phyloP scores from a whole-genome alignment of 2,113 vertebrate species.

The Brachionichthys hirsutus region DNA sequence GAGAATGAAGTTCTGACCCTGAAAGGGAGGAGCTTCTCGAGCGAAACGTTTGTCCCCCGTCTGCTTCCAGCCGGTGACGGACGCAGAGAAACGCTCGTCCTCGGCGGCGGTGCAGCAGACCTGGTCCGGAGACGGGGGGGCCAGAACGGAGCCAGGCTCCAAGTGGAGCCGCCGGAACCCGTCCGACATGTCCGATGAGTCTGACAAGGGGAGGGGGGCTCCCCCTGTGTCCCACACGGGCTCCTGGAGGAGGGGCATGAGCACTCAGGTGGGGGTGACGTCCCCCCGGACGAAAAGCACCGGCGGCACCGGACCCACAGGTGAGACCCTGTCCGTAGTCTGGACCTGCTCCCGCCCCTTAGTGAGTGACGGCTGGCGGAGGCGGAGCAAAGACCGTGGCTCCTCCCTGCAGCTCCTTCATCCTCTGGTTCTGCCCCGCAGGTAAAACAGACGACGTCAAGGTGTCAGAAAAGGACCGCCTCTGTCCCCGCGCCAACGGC shows the following conservation, averaged over 20 bases:
- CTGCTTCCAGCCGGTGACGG: slow-evolving; percentile 81
- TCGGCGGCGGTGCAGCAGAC: slow-evolving; percentile 80
- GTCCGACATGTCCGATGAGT: slow-evolving; percentile 93
- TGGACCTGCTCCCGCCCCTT: no score
- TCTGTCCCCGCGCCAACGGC: slow-evolving; percentile 86
- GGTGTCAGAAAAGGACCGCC: slow-evolving; percentile 93
- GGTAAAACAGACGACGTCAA: slow-evolving; percentile 97
- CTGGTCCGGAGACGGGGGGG: slow-evolving; percentile 86
- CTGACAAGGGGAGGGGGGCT: slow-evolving; percentile 89
- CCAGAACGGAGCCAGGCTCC: slow-evolving; percentile 80
- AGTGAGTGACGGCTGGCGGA: no score
- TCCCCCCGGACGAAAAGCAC: slow-evolving; percentile 87
- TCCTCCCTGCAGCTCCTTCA: no score
- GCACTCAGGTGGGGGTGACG: slow-evolving; percentile 94
- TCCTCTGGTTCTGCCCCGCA: slow-evolving; percentile 47
- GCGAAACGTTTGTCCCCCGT: neutral
- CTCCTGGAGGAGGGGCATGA: slow-evolving; percentile 97
- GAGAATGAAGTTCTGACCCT: no score
- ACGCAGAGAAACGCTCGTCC: slow-evolving; percentile 90
- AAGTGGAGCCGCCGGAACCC: slow-evolving; percentile 82
- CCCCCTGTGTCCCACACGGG: slow-evolving; percentile 89
- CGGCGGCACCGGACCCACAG: slow-evolving; percentile 77
- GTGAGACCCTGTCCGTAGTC: slow-evolving; percentile 73
- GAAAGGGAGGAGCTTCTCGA: no score
- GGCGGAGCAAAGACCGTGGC: no score